phyloP scores from a whole-genome alignment of 1,140 invertebrate species.

The Bombus vancouverensis region DNA sequence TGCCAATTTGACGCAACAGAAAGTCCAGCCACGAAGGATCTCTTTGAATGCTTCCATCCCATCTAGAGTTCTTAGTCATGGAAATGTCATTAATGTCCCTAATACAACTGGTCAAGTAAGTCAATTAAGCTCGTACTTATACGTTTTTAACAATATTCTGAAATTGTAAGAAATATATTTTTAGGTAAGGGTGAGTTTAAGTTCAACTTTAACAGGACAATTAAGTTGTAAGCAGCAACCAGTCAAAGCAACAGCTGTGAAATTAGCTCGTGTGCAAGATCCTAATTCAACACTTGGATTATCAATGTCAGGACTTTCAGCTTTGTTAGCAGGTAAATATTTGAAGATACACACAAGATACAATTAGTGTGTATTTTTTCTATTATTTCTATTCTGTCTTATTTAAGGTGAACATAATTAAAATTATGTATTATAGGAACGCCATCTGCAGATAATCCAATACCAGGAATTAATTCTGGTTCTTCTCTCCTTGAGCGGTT shows the following conservation, averaged over 20 bases:
- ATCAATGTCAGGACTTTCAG: conserved; percentile 83
- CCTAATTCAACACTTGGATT: conserved; percentile 80
- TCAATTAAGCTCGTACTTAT: neutral
- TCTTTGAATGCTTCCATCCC: conserved; percentile 79
- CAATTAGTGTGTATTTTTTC: neutral
- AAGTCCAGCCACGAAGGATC: conserved; percentile 77
- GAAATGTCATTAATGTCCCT: conserved; percentile 80
- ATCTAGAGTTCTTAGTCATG: conserved; percentile 78
- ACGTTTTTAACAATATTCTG: neutral
- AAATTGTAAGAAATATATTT: conserved; percentile 21
- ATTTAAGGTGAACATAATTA: neutral
- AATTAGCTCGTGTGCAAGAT: conserved; percentile 79
- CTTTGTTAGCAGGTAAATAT: conserved; percentile 81
- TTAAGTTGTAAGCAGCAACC: conserved; percentile 78
- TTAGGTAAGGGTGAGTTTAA: conserved; percentile 79
- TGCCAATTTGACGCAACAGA: conserved; percentile 82
- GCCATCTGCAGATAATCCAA: conserved; percentile 85
- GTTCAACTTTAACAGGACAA: conserved; percentile 78
- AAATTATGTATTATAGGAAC: conserved; percentile 77
- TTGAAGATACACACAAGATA: neutral
- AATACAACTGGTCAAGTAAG: conserved; percentile 78
- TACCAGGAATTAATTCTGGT: conserved; percentile 83
- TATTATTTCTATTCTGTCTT: neutral
- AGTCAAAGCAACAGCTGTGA: conserved; percentile 80
- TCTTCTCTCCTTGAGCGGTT: conserved; percentile 84